Percentiles rank a stretch among this genome's conserved stretches.
phyloP scores from a whole-genome alignment of 2,888 invertebrate genomes.

The Tholera decimalis region DNA sequence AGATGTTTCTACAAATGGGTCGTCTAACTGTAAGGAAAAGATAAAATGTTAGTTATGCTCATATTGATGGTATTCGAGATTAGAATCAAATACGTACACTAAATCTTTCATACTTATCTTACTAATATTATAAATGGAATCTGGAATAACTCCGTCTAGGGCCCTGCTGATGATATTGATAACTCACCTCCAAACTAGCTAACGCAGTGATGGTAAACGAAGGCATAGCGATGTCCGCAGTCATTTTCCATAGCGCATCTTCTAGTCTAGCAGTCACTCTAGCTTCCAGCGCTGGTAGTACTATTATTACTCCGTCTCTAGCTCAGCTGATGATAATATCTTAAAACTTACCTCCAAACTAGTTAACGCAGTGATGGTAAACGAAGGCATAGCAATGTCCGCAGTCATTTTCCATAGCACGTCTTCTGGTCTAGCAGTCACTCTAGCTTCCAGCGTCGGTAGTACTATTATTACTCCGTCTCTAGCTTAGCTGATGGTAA shows the following conservation, averaged over 20 bases:
- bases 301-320: no score
- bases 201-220: slow-evolving; percentile 1
- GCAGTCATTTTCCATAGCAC: background rate
- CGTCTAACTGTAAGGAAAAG: slow-evolving; percentile 85
- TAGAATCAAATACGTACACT: no score
- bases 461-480: no score
- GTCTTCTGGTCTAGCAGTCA: background rate
- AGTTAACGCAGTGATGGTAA: background rate
- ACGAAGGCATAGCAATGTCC: background rate
- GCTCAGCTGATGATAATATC: no score
- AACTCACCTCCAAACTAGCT: slow-evolving; percentile 1
- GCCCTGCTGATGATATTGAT: no score
- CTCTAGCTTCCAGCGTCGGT: background rate
- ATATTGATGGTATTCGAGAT: no score
- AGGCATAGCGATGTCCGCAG: background rate
- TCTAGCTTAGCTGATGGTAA: no score
- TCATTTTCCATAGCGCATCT: background rate
- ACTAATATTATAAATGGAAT: no score
- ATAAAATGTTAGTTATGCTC: background rate
- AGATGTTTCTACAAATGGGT: slow-evolving; percentile 92
- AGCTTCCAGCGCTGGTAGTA: background rate
- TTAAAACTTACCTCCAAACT: slow-evolving; percentile 50
- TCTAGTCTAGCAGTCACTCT: background rate
- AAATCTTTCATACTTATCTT: no score
- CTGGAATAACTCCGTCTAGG: no score